phyloP scores from a whole-genome alignment of 2,888 invertebrate species.

The Spisula subtruncata region DNA sequence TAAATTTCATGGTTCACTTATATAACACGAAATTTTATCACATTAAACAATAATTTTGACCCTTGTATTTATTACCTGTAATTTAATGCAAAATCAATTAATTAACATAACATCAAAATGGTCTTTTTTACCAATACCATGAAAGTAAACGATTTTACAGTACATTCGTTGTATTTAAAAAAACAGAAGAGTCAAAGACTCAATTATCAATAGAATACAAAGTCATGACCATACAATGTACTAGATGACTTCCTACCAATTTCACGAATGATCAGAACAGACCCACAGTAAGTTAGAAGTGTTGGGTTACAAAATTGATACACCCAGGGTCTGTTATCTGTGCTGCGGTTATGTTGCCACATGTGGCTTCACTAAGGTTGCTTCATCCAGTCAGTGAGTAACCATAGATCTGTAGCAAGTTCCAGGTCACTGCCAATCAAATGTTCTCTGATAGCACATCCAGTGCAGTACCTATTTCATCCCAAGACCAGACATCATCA shows the following conservation, averaged over 20 bases:
- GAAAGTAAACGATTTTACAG: too few relatives aligned
- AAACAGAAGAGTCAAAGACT: not conserved
- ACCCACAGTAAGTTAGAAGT: constrained; percentile 7
- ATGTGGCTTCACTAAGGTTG: too few relatives aligned
- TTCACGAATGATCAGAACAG: not conserved
- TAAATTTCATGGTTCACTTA: too few relatives aligned
- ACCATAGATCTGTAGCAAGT: not conserved
- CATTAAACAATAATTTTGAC: too few relatives aligned
- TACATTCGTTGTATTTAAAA: too few relatives aligned
- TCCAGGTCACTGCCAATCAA: constrained; percentile 12
- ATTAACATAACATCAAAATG: too few relatives aligned
- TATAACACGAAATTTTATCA: too few relatives aligned
- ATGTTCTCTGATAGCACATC: not conserved
- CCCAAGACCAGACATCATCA: not conserved
- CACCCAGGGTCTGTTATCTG: constrained; percentile 17
- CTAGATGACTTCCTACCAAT: not conserved
- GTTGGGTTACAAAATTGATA: not conserved
- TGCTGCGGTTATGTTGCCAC: constrained; percentile 3
- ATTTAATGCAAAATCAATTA: too few relatives aligned
- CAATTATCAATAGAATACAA: not conserved
- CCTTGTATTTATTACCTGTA: too few relatives aligned
- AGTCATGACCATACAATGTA: not conserved
- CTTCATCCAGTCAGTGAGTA: not conserved
- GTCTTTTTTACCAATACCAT: too few relatives aligned
- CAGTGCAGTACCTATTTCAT: not conserved